phyloP scores from a whole-genome alignment of 1,140 invertebrate genomes.

The Ctenoplectra terminalis region DNA sequence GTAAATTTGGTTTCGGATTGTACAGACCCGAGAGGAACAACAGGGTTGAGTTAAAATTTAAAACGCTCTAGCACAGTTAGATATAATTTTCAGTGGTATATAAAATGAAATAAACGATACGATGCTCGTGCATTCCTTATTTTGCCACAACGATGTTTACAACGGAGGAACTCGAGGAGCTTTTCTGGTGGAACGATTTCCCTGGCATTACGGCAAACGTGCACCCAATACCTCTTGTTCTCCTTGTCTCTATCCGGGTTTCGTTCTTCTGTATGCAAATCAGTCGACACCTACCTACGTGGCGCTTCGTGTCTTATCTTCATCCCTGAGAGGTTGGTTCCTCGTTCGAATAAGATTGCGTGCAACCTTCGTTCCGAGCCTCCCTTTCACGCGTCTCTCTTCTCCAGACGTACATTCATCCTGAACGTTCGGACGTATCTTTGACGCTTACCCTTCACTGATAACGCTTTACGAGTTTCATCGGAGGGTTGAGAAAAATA shows the following conservation, averaged over 20 bases:
- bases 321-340: constrained; percentile 61
- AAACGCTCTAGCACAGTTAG: too few relatives aligned
- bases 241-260: constrained; percentile 11
- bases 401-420: constrained; percentile 45
- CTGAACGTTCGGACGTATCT: constrained; percentile 59
- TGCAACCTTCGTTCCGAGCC: constrained; percentile 61
- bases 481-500: constrained; percentile 53
- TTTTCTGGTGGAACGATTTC: constrained; percentile 31
- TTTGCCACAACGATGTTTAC: background rate
- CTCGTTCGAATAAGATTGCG: constrained; percentile 67
- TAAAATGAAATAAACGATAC: background rate
- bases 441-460: constrained; percentile 58
- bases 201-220: background rate
- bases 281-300: constrained; percentile 69
- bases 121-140: background rate
- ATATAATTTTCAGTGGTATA: too few relatives aligned
- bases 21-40: too few relatives aligned
- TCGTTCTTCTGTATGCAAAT: constrained; percentile 73
- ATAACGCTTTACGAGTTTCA: constrained; percentile 56
- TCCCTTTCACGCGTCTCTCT: constrained; percentile 27
- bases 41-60: too few relatives aligned
- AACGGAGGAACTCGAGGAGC: background rate
- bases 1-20: too few relatives aligned
- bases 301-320: constrained; percentile 74
- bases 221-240: background rate